Evolutionary conservation across 1,140 invertebrate species (phyloP).

Genomic region (Calephelis nemesis): DNA sequence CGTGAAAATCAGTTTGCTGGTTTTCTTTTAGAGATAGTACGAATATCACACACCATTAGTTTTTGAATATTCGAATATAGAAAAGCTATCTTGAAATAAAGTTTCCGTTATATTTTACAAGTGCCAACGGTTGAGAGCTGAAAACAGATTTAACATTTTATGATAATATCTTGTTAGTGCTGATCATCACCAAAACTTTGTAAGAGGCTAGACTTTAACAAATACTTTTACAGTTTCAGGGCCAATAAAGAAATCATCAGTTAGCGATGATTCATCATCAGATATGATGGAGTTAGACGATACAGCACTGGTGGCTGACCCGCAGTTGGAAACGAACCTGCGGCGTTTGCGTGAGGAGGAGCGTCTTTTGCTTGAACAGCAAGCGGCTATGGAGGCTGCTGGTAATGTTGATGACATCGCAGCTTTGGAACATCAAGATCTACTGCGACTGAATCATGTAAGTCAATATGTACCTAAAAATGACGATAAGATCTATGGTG

Average conservation of each 20-base stretch:
- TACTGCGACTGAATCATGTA: conserved; percentile 61
- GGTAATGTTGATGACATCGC: conserved; percentile 54
- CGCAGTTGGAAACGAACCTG: conserved; percentile 78
- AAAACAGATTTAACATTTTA: too few relatives aligned
- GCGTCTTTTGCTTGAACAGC: conserved; percentile 75
- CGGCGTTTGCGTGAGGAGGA: conserved; percentile 85
- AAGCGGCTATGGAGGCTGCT: conserved; percentile 53
- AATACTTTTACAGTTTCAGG: conserved; percentile 83
- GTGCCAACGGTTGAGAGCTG: too few relatives aligned
- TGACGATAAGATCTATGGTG: too few relatives aligned
- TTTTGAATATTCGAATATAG: too few relatives aligned
- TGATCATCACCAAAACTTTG: neutral
- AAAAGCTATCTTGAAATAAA: too few relatives aligned
- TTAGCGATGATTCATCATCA: conserved; percentile 95
- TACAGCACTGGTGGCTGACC: conserved; percentile 87
- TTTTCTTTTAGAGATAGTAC: too few relatives aligned
- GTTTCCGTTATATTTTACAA: too few relatives aligned
- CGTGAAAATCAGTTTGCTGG: too few relatives aligned
- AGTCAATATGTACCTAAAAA: conserved; percentile 6
- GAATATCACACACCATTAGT: too few relatives aligned
- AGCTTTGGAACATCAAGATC: conserved; percentile 84
- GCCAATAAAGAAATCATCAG: conserved; percentile 88
- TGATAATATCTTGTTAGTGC: neutral
- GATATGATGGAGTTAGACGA: conserved; percentile 98
- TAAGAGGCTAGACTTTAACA: neutral